phyloP scores from a whole-genome alignment of 2,888 invertebrate species.

The Conistra vaccinii region DNA sequence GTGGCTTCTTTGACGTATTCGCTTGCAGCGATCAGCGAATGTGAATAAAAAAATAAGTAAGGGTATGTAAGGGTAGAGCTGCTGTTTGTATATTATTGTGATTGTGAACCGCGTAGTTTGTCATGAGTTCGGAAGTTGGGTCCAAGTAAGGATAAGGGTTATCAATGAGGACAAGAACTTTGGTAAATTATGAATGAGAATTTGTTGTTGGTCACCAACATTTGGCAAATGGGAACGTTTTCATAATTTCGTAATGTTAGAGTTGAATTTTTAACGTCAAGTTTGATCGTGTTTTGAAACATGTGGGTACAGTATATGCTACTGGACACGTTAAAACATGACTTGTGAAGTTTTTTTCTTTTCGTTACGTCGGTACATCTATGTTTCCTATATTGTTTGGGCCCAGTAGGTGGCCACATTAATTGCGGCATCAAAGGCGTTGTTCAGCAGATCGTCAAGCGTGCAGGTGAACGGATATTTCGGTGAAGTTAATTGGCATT shows the following conservation, averaged over 20 bases:
- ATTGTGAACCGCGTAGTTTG: conserved; percentile 47
- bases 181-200: conserved; percentile 16
- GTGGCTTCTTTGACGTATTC: conserved; percentile 34
- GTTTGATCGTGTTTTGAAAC: neutral
- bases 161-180: conserved; percentile 18
- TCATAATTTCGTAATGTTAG: too few species aligned
- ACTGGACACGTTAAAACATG: neutral
- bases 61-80: conserved; percentile 23
- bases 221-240: neutral
- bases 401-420: too few species aligned
- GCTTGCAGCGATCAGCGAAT: conserved; percentile 51
- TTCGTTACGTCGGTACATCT: too few species aligned
- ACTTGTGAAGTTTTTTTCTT: too few species aligned
- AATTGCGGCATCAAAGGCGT: too few species aligned
- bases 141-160: conserved; percentile 33
- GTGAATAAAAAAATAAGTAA: conserved; percentile 52
- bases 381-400: too few species aligned
- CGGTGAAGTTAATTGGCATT: too few species aligned
- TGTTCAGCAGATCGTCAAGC: too few species aligned
- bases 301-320: too few species aligned
- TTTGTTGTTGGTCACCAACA: conserved; percentile 3
- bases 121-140: conserved; percentile 43
- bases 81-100: conserved; percentile 53
- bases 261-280: neutral
- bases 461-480: too few species aligned